These are phyloP conservation scores for Paratilapia polleni DNA, from an alignment of 2,113 vertebrate species.

Conservation along the genomic window DNA sequence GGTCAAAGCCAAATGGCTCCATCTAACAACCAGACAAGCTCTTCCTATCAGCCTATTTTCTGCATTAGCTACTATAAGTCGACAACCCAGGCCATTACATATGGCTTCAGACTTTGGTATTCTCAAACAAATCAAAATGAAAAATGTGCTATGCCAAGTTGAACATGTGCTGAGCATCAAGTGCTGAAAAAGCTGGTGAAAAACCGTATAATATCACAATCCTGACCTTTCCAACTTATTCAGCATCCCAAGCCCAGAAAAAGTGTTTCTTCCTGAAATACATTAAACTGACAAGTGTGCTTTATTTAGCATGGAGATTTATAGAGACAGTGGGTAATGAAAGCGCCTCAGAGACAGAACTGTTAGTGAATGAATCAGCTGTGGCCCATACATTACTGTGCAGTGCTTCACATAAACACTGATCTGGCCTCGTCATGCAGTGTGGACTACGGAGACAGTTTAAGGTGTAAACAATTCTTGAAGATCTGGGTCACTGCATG, in stretches of 20 bases:
- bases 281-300: conserved; percentile 46
- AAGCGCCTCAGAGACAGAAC: conserved; percentile 39
- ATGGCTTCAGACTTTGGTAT: conserved; percentile 54
- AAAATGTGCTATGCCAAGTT: conserved; percentile 65
- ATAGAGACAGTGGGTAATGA: conserved; percentile 26
- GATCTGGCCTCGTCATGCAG: conserved; percentile 35
- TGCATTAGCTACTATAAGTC: conserved; percentile 60
- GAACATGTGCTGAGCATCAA: conserved; percentile 35
- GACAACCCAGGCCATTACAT: conserved; percentile 55
- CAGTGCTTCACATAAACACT: conserved; percentile 64
- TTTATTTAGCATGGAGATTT: conserved; percentile 44
- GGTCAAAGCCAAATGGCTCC: conserved; percentile 61
- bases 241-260: conserved; percentile 14
- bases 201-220: conserved; percentile 43
- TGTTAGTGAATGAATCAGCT: conserved; percentile 66
- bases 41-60: conserved; percentile 64
- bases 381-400: conserved; percentile 49
- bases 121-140: conserved; percentile 77
- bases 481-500: conserved; percentile 59
- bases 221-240: conserved; percentile 28
- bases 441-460: conserved; percentile 44
- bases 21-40: conserved; percentile 59
- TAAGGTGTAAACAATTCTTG: conserved; percentile 65
- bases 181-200: conserved; percentile 30
- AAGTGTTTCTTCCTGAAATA: conserved; percentile 35